These are phyloP conservation scores for Metalampra italica DNA, from an alignment of 2,888 invertebrate species.

Conservation along the genomic window DNA sequence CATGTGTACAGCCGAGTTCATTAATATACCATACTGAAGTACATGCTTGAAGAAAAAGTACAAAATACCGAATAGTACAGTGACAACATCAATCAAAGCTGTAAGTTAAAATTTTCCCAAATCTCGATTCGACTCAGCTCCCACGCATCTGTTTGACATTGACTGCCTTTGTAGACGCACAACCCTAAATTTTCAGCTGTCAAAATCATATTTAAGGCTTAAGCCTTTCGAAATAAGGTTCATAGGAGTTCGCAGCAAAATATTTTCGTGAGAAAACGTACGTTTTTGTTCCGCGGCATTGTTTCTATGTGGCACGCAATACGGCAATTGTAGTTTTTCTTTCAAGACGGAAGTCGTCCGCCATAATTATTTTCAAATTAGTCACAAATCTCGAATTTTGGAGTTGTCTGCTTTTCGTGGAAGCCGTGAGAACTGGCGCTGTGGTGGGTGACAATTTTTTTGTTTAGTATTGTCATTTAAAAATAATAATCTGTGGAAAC, in stretches of 20 bases:
- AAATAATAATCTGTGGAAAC: not conserved
- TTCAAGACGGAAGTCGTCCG: conserved; percentile 55
- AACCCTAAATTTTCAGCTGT: not conserved
- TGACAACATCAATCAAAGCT: conserved; percentile 8
- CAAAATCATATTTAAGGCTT: not conserved
- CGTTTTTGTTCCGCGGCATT: conserved; percentile 43
- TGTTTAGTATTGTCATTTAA: conserved; percentile 1
- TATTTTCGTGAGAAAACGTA: not conserved
- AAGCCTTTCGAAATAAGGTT: not conserved
- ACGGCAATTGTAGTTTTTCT: conserved; percentile 63
- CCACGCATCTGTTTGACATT: conserved; percentile 9
- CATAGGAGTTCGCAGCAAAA: not conserved
- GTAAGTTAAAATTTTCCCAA: conserved; percentile 6
- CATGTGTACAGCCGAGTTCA: too few species aligned
- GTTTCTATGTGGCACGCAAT: conserved; percentile 63
- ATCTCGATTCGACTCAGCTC: conserved; percentile 5
- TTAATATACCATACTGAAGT: too few species aligned
- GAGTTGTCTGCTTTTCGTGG: conserved; percentile 3
- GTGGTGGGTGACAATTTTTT: conserved; percentile 6
- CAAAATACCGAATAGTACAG: not conserved
- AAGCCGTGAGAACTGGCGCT: not conserved
- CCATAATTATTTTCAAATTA: conserved; percentile 72
- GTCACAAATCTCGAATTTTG: conserved; percentile 55
- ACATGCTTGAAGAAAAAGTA: not conserved
- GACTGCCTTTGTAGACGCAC: not conserved